Percentiles rank a stretch among this genome's conserved stretches.
phyloP scores from a whole-genome alignment of 2,113 vertebrate genomes.

The Tinamus guttatus region DNA sequence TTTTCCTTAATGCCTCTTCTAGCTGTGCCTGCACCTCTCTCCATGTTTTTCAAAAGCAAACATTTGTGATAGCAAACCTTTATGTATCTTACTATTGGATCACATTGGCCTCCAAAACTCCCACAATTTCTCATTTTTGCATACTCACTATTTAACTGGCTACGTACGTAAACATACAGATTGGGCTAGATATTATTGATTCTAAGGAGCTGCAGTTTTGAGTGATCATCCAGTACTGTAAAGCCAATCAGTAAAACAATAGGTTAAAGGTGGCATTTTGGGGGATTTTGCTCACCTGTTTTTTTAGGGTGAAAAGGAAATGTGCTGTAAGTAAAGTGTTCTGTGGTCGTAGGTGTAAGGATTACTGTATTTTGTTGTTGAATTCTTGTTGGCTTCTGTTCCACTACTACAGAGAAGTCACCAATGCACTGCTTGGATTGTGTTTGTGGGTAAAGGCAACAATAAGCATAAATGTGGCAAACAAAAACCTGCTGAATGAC shows the following conservation, averaged over 20 bases:
- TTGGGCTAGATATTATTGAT: neutral
- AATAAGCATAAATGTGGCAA: slow-evolving; percentile 76
- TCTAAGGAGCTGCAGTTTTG: neutral
- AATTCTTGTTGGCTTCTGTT: slow-evolving; percentile 30
- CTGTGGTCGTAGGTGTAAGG: neutral
- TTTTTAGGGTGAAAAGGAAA: too few species aligned
- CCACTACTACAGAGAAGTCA: slow-evolving; percentile 55
- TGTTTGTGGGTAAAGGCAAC: slow-evolving; percentile 74
- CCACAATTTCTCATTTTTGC: neutral
- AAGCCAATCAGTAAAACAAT: neutral
- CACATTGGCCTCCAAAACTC: neutral
- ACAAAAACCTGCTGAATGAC: slow-evolving; percentile 77
- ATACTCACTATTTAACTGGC: neutral
- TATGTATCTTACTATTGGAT: neutral
- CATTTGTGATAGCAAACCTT: neutral
- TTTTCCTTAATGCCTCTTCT: neutral
- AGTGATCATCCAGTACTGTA: neutral
- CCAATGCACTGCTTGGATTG: slow-evolving; percentile 66
- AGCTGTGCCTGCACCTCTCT: neutral
- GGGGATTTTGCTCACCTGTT: neutral
- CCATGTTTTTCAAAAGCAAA: neutral
- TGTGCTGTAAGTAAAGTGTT: neutral
- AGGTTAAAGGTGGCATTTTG: neutral
- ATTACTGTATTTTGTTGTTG: neutral
- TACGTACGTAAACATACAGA: neutral